phyloP scores from a whole-genome alignment of 2,797 vertebrate species.

The Periophthalmus magnuspinnatus region DNA sequence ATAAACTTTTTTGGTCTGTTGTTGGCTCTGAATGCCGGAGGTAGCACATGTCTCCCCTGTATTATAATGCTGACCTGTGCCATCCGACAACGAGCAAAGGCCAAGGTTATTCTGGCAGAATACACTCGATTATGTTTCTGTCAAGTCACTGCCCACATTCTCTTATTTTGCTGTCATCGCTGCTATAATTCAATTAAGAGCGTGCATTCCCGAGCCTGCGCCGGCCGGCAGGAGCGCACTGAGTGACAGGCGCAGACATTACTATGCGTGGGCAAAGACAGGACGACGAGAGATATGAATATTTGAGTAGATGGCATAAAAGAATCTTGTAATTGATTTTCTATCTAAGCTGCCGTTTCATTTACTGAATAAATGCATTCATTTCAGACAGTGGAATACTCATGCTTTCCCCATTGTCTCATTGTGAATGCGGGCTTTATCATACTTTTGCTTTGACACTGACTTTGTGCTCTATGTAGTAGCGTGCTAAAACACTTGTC shows the following conservation, averaged over 20 bases:
- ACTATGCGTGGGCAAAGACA: slow-evolving; percentile 76
- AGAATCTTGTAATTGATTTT: slow-evolving; percentile 85
- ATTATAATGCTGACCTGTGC: slow-evolving; percentile 51
- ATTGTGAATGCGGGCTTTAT: slow-evolving; percentile 56
- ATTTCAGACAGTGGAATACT: slow-evolving; percentile 55
- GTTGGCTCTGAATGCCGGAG: slow-evolving; percentile 12
- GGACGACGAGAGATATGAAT: slow-evolving; percentile 79
- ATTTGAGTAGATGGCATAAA: slow-evolving; percentile 80
- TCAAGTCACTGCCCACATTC: slow-evolving; percentile 65
- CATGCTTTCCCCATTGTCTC: slow-evolving; percentile 55
- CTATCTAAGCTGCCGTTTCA: slow-evolving; percentile 76
- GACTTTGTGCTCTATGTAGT: slow-evolving; percentile 33
- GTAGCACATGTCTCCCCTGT: slow-evolving; percentile 21
- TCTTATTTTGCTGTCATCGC: slow-evolving; percentile 71
- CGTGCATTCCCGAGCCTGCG: slow-evolving; percentile 66
- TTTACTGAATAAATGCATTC: slow-evolving; percentile 78
- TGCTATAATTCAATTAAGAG: slow-evolving; percentile 75
- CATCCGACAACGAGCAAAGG: slow-evolving; percentile 40
- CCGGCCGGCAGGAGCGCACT: slow-evolving; percentile 67
- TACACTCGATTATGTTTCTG: slow-evolving; percentile 67
- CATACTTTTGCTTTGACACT: slow-evolving; percentile 48
- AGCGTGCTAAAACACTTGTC: slow-evolving; percentile 9
- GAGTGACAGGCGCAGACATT: slow-evolving; percentile 82
- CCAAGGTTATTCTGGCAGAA: slow-evolving; percentile 54
- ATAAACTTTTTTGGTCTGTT: not conserved